phyloP scores from a whole-genome alignment of 2,113 vertebrate genomes.

The Oceanodroma tethys region DNA sequence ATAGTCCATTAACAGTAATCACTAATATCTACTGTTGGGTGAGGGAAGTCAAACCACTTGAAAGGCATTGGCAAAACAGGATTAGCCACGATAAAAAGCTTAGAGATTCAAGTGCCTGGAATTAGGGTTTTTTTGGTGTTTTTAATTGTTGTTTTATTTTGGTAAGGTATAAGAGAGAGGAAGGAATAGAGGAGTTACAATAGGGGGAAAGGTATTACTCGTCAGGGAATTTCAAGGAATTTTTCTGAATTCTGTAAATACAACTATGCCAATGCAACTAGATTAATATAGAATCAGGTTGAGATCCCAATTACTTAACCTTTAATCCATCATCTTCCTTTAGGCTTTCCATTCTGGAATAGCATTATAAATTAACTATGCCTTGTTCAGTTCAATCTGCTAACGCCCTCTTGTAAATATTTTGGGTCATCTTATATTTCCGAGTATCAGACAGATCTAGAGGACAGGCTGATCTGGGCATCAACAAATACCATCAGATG shows the following conservation, averaged over 20 bases:
- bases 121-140: background rate
- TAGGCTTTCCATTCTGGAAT: background rate
- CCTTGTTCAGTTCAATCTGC: background rate
- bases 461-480: background rate
- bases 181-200: background rate
- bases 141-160: background rate
- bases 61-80: slow-evolving; percentile 27
- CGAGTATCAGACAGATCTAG: background rate
- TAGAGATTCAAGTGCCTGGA: slow-evolving; percentile 16
- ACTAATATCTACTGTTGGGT: background rate
- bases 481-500: background rate
- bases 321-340: slow-evolving; percentile 26
- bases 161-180: background rate
- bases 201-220: background rate
- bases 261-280: background rate
- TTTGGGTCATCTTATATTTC: background rate
- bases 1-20: background rate
- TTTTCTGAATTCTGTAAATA: background rate
- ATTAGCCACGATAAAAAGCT: slow-evolving; percentile 58
- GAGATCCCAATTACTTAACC: slow-evolving; percentile 39
- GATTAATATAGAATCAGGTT: background rate
- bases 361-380: background rate
- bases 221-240: background rate
- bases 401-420: background rate
- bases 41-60: background rate